Evolutionary conservation across 1,140 invertebrate genomes (phyloP).

Genomic region (Dinoponera quadriceps): DNA sequence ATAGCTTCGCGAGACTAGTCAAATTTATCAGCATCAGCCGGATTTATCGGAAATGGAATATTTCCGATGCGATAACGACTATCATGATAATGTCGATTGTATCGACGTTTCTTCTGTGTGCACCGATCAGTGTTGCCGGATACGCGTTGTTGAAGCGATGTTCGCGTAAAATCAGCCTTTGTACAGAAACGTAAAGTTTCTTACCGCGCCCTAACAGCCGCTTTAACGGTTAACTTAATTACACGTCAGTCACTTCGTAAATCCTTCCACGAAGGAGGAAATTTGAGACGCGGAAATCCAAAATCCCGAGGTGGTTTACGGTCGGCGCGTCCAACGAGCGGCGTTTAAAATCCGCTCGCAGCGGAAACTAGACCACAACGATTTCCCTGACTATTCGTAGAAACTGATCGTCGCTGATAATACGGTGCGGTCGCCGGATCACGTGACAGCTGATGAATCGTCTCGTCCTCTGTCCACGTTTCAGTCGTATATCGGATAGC

Average conservation of each 20-base stretch:
- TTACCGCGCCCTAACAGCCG: not conserved
- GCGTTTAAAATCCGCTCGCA: constrained; percentile 43
- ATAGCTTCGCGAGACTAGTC: too few relatives aligned
- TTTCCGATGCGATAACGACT: too few relatives aligned
- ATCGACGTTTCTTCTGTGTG: too few relatives aligned
- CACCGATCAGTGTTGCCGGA: too few relatives aligned
- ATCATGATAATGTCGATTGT: too few relatives aligned
- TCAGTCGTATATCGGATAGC: constrained; percentile 14
- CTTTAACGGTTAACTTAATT: constrained; percentile 6
- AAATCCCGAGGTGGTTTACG: constrained; percentile 46
- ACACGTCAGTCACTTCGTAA: constrained; percentile 3
- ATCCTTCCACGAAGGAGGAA: constrained; percentile 34
- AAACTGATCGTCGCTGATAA: constrained; percentile 58
- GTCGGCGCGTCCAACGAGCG: not conserved
- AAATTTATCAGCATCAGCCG: too few relatives aligned
- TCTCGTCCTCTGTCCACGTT: constrained; percentile 12
- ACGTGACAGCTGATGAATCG: constrained; percentile 19
- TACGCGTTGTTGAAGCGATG: too few relatives aligned
- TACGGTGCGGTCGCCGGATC: not conserved
- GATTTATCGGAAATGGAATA: too few relatives aligned
- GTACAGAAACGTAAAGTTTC: constrained; percentile 19
- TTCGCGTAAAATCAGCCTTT: not conserved
- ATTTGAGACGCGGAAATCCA: constrained; percentile 53
- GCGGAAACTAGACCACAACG: constrained; percentile 72
- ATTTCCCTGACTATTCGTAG: constrained; percentile 66